Evolutionary conservation across 2,113 vertebrate species (phyloP).

Genomic region (Macrotis lagotis): DNA sequence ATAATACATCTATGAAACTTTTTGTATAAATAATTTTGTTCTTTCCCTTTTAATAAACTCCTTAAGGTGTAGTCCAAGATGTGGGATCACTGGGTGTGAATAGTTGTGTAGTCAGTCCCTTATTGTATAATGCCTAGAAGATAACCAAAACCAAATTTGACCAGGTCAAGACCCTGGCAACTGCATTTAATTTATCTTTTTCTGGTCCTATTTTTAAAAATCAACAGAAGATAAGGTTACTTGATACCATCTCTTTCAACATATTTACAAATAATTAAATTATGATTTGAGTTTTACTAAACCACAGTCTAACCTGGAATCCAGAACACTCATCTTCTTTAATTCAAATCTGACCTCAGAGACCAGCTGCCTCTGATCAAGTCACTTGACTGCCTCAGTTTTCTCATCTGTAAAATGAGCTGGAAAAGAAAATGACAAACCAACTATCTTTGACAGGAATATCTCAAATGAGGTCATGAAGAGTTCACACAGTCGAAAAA

Average conservation of each 20-base stretch:
- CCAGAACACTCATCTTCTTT: background rate
- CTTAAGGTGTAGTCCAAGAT: too few relatives aligned
- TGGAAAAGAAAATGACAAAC: background rate
- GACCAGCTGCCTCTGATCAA: background rate
- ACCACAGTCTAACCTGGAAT: background rate
- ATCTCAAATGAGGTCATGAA: background rate
- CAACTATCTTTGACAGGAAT: background rate
- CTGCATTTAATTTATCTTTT: too few relatives aligned
- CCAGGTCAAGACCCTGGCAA: too few relatives aligned
- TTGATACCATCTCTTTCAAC: background rate
- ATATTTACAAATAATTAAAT: background rate
- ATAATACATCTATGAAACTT: too few relatives aligned
- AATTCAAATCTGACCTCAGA: background rate
- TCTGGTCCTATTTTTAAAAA: background rate
- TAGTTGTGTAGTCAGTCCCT: too few relatives aligned
- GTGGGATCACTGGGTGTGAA: too few relatives aligned
- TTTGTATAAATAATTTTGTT: too few relatives aligned
- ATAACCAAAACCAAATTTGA: too few relatives aligned
- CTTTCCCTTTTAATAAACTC: too few relatives aligned
- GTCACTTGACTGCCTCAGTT: background rate
- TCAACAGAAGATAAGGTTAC: background rate
- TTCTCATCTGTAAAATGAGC: background rate
- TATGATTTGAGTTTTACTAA: background rate
- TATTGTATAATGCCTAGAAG: too few relatives aligned
- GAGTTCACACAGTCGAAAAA: background rate